Evolutionary conservation across 2,113 vertebrate genomes (phyloP).

Genomic region (Cairina moschata): DNA sequence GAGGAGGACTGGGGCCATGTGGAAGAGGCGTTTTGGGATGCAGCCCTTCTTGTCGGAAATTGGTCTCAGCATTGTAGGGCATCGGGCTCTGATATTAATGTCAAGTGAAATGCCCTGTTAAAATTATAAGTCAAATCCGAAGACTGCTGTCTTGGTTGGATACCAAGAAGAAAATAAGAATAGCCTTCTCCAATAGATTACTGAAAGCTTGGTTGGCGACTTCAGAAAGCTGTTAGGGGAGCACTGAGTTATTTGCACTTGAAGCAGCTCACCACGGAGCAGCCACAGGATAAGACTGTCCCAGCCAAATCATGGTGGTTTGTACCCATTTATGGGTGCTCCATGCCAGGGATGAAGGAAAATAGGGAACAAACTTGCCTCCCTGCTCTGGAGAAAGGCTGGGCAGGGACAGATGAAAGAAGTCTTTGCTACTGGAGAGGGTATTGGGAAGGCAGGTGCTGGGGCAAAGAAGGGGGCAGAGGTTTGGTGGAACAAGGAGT

Average conservation of each 20-base stretch:
- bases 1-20: rapidly evolving
- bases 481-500: not conserved
- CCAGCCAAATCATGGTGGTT: rapidly evolving
- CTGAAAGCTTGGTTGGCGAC: rapidly evolving
- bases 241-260: rapidly evolving
- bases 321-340: rapidly evolving
- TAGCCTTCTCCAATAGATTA: not conserved
- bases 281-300: rapidly evolving
- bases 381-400: not conserved
- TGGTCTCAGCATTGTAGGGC: rapidly evolving
- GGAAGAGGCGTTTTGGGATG: not conserved
- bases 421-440: not conserved
- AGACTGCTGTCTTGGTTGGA: not conserved
- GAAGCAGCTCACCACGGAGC: rapidly evolving
- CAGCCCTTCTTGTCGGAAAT: not conserved
- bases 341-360: rapidly evolving
- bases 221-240: not conserved
- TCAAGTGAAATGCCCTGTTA: not conserved
- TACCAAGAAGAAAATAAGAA: not conserved
- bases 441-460: not conserved
- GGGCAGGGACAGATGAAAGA: not conserved
- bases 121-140: conserved; percentile 2
- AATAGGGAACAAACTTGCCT: not conserved
- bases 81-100: not conserved
- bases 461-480: too few relatives aligned